Conservation (phyloP, 37 sponge, comb jelly and placozoan species). For the Hexactinellida sp. region DNA sequence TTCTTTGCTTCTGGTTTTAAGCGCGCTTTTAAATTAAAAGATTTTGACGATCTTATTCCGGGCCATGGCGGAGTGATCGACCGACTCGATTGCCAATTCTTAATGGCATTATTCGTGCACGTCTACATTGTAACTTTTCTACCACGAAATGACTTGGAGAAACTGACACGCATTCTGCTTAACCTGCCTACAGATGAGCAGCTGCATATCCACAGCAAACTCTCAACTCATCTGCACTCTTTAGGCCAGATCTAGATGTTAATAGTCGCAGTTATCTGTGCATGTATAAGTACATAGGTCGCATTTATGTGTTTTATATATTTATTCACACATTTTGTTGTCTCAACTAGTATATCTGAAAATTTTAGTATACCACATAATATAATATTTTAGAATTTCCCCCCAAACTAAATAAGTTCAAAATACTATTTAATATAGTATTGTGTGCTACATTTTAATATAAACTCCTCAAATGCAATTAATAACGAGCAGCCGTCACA, state of each 20-base stretch:
- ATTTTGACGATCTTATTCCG: slow-evolving; percentile 90
- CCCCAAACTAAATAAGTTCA: too few relatives aligned
- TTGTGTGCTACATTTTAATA: too few relatives aligned
- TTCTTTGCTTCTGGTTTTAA: slow-evolving; percentile 99
- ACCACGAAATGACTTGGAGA: neutral
- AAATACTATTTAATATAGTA: too few relatives aligned
- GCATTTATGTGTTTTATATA: too few relatives aligned
- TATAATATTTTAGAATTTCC: too few relatives aligned
- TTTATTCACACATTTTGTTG: too few relatives aligned
- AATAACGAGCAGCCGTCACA: neutral
- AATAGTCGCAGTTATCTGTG: too few relatives aligned
- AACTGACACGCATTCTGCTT: neutral
- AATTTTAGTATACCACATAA: too few relatives aligned
- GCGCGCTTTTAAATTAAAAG: slow-evolving; percentile 89
- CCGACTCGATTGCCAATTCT: slow-evolving; percentile 88
- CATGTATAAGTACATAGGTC: too few relatives aligned
- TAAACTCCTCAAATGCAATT: neutral
- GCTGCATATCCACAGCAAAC: neutral
- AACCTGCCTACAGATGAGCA: neutral
- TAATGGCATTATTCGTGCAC: slow-evolving; percentile 87
- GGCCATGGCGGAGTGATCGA: slow-evolving; percentile 96
- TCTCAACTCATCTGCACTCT: neutral
- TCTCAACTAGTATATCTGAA: too few relatives aligned
- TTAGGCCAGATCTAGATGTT: too few relatives aligned
- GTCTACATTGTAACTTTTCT: slow-evolving; percentile 84